Conservation (phyloP, 2,797 vertebrate species). For the Epinephelus coioides region DNA sequence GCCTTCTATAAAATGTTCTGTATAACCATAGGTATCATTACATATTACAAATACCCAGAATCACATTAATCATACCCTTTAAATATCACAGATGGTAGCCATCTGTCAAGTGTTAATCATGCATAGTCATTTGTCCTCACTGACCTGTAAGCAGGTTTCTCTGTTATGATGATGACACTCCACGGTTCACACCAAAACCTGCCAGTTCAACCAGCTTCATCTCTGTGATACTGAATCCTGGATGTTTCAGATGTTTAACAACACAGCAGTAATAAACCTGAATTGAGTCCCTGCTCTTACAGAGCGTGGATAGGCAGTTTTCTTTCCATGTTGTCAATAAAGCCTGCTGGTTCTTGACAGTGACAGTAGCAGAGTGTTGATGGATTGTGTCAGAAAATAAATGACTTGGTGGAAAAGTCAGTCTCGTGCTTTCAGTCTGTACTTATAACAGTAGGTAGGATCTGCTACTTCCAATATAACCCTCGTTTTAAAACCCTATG, state of each 20-base stretch:
- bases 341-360: not conserved
- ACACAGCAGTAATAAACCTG: not conserved
- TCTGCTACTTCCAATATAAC: not conserved
- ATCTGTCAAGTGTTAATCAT: too few species aligned
- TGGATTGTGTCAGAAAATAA: slow-evolving; percentile 17
- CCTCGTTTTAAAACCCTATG: not conserved
- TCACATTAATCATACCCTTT: not conserved
- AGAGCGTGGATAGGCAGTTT: not conserved
- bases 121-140: not conserved
- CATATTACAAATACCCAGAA: not conserved
- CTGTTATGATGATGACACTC: not conserved
- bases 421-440: not conserved
- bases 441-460: not conserved
- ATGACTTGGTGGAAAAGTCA: not conserved
- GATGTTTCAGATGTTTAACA: slow-evolving; percentile 1
- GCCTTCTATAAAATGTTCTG: not conserved
- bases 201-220: not conserved
- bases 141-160: not conserved
- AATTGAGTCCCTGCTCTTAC: not conserved
- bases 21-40: not conserved
- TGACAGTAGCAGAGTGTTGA: not conserved
- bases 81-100: too few species aligned
- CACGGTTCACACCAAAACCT: not conserved
- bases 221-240: not conserved
- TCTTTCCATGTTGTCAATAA: not conserved